Evolutionary conservation across 1,140 invertebrate species (phyloP).

Genomic region (Leptopilina boulardi): DNA sequence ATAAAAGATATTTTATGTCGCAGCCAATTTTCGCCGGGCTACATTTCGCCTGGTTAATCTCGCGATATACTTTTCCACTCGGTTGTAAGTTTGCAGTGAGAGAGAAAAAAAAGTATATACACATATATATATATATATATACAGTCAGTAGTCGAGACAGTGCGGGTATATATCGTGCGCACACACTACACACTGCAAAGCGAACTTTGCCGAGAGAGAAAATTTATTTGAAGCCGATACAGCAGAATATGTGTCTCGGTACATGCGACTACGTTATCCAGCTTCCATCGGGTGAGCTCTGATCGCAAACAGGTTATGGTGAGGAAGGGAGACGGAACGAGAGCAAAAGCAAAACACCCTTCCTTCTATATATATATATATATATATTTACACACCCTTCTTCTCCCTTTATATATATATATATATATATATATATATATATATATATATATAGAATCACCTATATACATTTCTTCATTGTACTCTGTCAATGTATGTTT

Average conservation of each 20-base stretch:
- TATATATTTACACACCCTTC: slow-evolving; percentile 34
- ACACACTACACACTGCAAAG: not conserved
- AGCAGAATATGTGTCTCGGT: slow-evolving; percentile 27
- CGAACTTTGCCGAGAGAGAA: slow-evolving; percentile 22
- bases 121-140: too few species aligned
- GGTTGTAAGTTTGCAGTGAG: slow-evolving; percentile 24
- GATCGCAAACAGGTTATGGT: slow-evolving; percentile 43
- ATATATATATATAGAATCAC: too few species aligned
- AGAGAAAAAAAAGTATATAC: too few species aligned
- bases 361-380: too few species aligned
- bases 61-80: slow-evolving; percentile 11
- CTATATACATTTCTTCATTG: too few species aligned
- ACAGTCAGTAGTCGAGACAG: slow-evolving; percentile 24
- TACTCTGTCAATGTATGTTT: too few species aligned
- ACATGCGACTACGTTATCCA: slow-evolving; percentile 38
- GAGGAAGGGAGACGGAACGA: slow-evolving; percentile 36
- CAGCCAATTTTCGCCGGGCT: slow-evolving; percentile 30
- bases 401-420: not conserved
- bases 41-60: slow-evolving; percentile 25
- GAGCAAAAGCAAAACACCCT: slow-evolving; percentile 38
- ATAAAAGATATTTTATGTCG: slow-evolving; percentile 28
- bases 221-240: slow-evolving; percentile 38
- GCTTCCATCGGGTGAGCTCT: slow-evolving; percentile 27
- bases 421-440: not conserved
- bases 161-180: slow-evolving; percentile 1